Base-by-base conservation (phyloP, 2,113 vertebrate genomes). In the Scomber scombrus region DNA sequence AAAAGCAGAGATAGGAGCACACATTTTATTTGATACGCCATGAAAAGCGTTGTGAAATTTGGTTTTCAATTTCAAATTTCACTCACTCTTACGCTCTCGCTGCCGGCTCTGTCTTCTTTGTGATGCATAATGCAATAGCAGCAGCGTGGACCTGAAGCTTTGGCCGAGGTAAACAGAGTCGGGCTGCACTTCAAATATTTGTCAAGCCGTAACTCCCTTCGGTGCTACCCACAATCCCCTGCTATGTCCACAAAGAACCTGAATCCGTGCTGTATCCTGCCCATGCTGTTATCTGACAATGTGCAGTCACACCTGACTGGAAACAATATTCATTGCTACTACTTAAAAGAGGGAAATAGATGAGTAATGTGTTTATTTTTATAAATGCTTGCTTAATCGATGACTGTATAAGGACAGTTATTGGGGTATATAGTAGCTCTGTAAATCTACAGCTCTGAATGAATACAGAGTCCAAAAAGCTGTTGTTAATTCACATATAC, bases 121-220 rank as follows among this genome's bases (percentile, higher is more conserved):
- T 80, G 65, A 90, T 65, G 61, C 69, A 78, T 80, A 64, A 83
- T 80, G 83, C 62, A 74, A 40, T 11, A 69, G 72, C 18, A 68
- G 70, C 83, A 23, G 58, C 54, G 56, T 72, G 72, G 34, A 70
- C 55, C 70, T 29, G 50, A 69, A 31, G 62, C 78, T 78, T 31
- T 60, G 57, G 64, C 50, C 70, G 85, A 75, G 71, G 75, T 81
- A 90, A 90, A 91, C 85, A 89, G 67, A 89, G 63, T 61, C 11
- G 23, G 55, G 75, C 82, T 58, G 56, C 82, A 85, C 89, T 86
- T 91, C 87, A 92, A 94, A 94, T 94, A 94, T 94, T 93, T 92
- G 86, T 71, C 78, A 76, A 87, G 84, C 73, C 14, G 56, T 84
- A 86, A 70, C 47, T 62, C 61, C 67, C 81, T 47, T 18, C 1